Percentiles rank a stretch among this genome's conserved stretches.
phyloP scores from a whole-genome alignment of 2,797 vertebrate species.

The Diceros bicornis region DNA sequence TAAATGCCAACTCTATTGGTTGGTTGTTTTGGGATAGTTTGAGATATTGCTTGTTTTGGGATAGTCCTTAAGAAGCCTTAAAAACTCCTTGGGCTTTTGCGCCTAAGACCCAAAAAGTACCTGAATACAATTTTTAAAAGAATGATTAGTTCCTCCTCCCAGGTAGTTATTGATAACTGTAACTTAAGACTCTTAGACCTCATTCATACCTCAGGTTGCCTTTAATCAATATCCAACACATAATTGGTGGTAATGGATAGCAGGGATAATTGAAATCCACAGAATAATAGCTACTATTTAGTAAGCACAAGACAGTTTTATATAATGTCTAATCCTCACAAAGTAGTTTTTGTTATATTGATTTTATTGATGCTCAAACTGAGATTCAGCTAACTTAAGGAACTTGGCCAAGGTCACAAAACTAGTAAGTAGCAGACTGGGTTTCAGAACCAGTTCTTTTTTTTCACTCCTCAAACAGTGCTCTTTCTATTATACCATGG shows the following conservation, averaged over 20 bases:
- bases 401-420: constrained; percentile 62
- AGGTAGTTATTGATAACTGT: constrained; percentile 20
- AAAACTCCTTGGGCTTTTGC: not conserved
- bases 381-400: constrained; percentile 60
- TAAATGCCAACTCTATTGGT: not conserved
- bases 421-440: constrained; percentile 31
- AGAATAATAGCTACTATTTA: constrained; percentile 70
- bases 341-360: constrained; percentile 62
- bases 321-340: constrained; percentile 61
- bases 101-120: constrained; percentile 17
- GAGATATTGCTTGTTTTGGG: not conserved
- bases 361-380: constrained; percentile 46
- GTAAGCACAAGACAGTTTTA: constrained; percentile 55
- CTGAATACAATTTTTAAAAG: not conserved
- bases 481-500: constrained; percentile 22
- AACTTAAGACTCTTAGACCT: constrained; percentile 47
- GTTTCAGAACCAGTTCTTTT: constrained; percentile 28
- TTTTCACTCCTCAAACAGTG: not conserved
- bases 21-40: not conserved
- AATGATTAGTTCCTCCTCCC: not conserved
- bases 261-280: constrained; percentile 22
- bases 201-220: constrained; percentile 23
- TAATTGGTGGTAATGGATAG: constrained; percentile 62
- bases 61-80: not conserved
- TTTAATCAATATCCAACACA: constrained; percentile 66